Conservation (phyloP, 2,888 invertebrate species). For the Acholoe squamosa region DNA sequence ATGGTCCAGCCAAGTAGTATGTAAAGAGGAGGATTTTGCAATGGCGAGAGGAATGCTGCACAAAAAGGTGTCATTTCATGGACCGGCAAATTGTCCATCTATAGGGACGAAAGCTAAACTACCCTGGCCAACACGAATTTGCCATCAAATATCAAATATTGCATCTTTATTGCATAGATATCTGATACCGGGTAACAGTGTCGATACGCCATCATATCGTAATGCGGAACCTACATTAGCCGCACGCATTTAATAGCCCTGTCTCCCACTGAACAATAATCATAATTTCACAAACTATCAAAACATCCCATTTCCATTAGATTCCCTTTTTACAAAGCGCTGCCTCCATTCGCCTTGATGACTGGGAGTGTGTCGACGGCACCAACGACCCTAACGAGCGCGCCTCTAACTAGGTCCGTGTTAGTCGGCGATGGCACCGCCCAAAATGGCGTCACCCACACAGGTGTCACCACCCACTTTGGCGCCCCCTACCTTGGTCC, state of each 20-base stretch:
- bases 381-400: background rate
- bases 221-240: background rate
- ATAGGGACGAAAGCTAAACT: background rate
- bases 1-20: too few species aligned
- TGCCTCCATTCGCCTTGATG: background rate
- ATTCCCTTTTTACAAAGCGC: background rate
- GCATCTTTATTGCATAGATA: background rate
- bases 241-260: background rate
- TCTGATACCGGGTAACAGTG: background rate
- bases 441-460: background rate
- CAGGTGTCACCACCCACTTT: background rate
- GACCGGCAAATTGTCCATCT: too few species aligned
- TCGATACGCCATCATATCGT: background rate
- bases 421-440: background rate
- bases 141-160: slow-evolving; percentile 18
- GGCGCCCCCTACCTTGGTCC: background rate
- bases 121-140: background rate
- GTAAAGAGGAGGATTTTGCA: too few species aligned
- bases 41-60: too few species aligned
- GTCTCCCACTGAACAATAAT: background rate
- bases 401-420: slow-evolving; percentile 6
- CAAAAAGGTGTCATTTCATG: too few species aligned
- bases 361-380: background rate
- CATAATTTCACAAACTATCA: background rate
- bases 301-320: slow-evolving; percentile 41